These are phyloP conservation scores for Kuschelorhynchus macadamiae DNA, from an alignment of 2,888 invertebrate species.

Conservation along the genomic window DNA sequence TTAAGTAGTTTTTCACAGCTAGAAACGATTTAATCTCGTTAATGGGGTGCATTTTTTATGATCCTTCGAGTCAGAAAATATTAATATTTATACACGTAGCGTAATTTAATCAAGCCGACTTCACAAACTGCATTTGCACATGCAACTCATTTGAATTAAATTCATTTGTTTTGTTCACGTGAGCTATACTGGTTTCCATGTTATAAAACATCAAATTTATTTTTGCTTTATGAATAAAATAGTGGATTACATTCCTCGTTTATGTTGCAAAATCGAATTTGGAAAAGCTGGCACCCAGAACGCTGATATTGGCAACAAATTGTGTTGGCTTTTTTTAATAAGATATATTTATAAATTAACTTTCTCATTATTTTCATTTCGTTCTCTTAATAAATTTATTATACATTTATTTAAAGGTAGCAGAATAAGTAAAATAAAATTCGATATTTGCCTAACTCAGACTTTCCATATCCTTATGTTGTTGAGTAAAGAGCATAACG, in stretches of 20 bases:
- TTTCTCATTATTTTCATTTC: too few relatives aligned
- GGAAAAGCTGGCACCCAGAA: too few relatives aligned
- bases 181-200: constrained; percentile 34
- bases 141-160: constrained; percentile 52
- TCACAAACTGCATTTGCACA: constrained; percentile 51
- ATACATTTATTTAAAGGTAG: too few relatives aligned
- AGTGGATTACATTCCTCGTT: constrained; percentile 24
- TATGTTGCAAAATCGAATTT: too few relatives aligned
- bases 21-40: constrained; percentile 44
- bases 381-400: too few relatives aligned
- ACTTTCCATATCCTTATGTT: too few relatives aligned
- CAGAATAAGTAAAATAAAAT: too few relatives aligned
- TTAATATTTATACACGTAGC: constrained; percentile 51
- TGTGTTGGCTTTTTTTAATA: too few relatives aligned
- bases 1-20: constrained; percentile 47
- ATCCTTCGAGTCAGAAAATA: constrained; percentile 46
- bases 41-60: constrained; percentile 48
- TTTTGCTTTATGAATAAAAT: constrained; percentile 39
- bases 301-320: too few relatives aligned
- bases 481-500: too few relatives aligned
- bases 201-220: constrained; percentile 42
- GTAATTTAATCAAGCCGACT: constrained; percentile 51
- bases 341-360: too few relatives aligned
- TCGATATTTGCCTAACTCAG: too few relatives aligned
- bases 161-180: constrained; percentile 47